Percentiles rank a stretch among this genome's conserved stretches.
Evolutionary conservation across 2,888 invertebrate genomes (phyloP).

Genomic region (Tenthredo livida): DNA sequence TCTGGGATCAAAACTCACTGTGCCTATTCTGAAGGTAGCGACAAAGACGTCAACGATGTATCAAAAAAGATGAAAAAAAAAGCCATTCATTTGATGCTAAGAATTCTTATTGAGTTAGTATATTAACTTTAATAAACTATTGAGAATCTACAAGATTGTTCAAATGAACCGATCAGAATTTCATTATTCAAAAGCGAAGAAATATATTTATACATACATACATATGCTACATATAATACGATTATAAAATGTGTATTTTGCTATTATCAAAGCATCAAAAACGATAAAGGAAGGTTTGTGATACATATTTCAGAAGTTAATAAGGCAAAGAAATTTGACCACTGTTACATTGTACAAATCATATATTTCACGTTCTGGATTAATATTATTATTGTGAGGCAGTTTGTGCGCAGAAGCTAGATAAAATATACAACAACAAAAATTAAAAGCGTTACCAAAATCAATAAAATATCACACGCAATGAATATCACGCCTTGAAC

Average conservation of each 20-base stretch:
- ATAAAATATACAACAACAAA: background rate
- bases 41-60: background rate
- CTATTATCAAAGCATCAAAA: slow-evolving; percentile 16
- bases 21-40: slow-evolving; percentile 17
- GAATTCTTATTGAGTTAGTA: background rate
- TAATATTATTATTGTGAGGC: background rate
- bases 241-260: background rate
- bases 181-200: background rate
- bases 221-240: background rate
- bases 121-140: background rate
- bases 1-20: slow-evolving; percentile 10
- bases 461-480: slow-evolving; percentile 26
- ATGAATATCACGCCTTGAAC: background rate
- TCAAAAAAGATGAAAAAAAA: background rate
- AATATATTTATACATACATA: slow-evolving; percentile 26
- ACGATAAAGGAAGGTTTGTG: slow-evolving; percentile 4
- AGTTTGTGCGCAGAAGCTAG: background rate
- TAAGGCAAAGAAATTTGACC: background rate
- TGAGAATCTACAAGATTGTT: background rate
- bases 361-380: background rate
- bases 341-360: slow-evolving; percentile 25
- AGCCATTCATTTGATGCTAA: background rate
- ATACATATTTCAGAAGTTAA: slow-evolving; percentile 26
- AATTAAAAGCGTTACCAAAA: background rate
- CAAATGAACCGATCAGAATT: background rate